Evolutionary conservation across 2,797 vertebrate genomes (phyloP).

Genomic region (Phoeniculus purpureus): DNA sequence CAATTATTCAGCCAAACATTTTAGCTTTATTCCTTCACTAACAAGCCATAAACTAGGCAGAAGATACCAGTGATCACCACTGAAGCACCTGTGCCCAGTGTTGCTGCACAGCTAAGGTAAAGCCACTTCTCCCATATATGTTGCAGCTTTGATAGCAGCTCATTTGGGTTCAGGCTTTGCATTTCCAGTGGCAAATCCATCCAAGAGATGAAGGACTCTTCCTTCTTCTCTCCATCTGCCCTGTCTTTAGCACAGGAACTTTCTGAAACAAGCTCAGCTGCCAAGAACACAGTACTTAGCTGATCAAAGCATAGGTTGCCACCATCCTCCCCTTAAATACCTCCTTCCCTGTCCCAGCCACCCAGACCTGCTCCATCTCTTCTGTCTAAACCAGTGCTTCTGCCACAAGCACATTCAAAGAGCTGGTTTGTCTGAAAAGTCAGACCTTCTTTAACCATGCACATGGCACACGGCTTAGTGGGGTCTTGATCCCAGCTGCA

Average conservation of each 20-base stretch:
- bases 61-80: neutral
- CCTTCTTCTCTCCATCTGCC: neutral
- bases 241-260: neutral
- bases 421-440: neutral
- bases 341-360: neutral
- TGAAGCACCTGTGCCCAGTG: neutral
- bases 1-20: neutral
- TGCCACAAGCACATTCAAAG: neutral
- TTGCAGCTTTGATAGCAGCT: neutral
- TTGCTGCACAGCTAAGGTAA: neutral
- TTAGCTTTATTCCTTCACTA: neutral
- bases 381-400: neutral
- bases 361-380: neutral
- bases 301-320: neutral
- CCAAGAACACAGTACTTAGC: neutral
- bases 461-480: fast-evolving
- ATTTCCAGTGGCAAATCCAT: neutral
- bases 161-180: neutral
- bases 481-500: neutral
- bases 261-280: neutral
- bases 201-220: neutral
- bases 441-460: neutral
- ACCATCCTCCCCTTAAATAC: neutral
- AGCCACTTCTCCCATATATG: neutral
- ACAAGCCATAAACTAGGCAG: neutral